Evolutionary conservation across 1,140 invertebrate species (phyloP), one percentile per base, ranked within the genome.

Genomic region (Ridgeia piscesae): DNA sequence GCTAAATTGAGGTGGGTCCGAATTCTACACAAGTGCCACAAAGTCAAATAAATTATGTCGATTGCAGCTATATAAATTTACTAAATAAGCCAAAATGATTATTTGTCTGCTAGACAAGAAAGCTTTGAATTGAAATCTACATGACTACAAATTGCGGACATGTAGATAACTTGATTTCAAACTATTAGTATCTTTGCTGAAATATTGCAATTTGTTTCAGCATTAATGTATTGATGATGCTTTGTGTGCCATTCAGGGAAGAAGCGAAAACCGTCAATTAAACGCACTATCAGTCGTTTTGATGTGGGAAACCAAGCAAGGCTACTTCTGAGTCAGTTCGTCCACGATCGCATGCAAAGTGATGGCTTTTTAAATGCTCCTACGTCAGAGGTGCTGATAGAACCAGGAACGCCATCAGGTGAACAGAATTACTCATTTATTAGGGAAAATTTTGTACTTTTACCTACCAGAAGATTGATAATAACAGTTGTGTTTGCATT

Each of bases 401-500:
- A 95, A 91, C 95, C 95, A 50, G 94, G 94, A 33, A 95, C 95
- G 27, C 95, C 95, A 27, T 93, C 93, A 93, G 95, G 95, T 95
- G n/a, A 89, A 42, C 33, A 91, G 50, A 8, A 42, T n/a, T 50
- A 34, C 14, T 35, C 14, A n/a, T 42, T 34, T 91, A 42, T 50
- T 91, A 42, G 34, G 35, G 17, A 42, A 34, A 14, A 35, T 77
- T 0, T 91, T 17, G 58, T 21, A 77, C 58, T 77, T 1, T 21
- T 21, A 21, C 27, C 58, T 27, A 77, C 17, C 27, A 77, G 58
- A 27, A 50, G 21, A 50, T n/a, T n/a, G n/a, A n/a, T n/a, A n/a
- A 42, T 42, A 42, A 42, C 11, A 42, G 4, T 42, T 42, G 42
- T 42, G 42, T 42, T 42, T 42, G 4, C 11, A 42, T 42, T 4